Base-by-base conservation (phyloP, 2,113 vertebrate species). In the Ageneiosus marmoratus region DNA sequence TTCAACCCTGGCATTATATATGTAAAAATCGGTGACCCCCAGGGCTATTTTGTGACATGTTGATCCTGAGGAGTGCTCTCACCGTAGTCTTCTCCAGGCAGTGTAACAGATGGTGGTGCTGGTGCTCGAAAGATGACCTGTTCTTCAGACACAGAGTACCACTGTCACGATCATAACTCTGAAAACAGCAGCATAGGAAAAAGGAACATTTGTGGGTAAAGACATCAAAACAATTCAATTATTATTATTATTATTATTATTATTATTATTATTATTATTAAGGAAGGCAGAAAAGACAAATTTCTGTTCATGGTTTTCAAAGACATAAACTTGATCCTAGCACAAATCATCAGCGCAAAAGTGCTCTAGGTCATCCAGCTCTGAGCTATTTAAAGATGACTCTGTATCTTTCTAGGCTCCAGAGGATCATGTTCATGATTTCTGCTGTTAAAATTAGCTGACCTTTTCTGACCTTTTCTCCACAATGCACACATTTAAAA, bases 21-120 rank as follows among this genome's bases (percentile, higher is more conserved):
- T 24, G 5, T 32, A 5, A 12, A 10, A 63, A 8, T 34, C 5
- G 9, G 44, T 16, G 32, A n/a, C n/a, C n/a, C 29, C 51, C 55
- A 11, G 29, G 34, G 65, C 32, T 29, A 69, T n/a, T 53, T 72
- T n/a, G 11, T 32, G 18, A 15, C 48, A 48, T 77, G 27, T 67
- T 65, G 11, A 79, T 51, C 46, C 44, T 48, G 16, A 63, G n/a
- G 0, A 29, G 50, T 73, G 20, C 37, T 78, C 92, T 95, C 83
- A 97, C 96, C 84, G 96, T 97, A 0, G 96, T 97, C 87, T 97
- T 97, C 90, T 97, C 96, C 89, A 97, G 92, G 87, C 96, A 97
- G 76, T 97, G 96, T 85, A 97, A 91, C 83, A 97, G 92, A 86
- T 97, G 96, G 83, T 97, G 93, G 82, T 97, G 96, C 82, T 97